These are phyloP conservation scores for Puffinus mauretanicus DNA, from an alignment of 2,113 vertebrate genomes.

Conservation along the genomic window DNA sequence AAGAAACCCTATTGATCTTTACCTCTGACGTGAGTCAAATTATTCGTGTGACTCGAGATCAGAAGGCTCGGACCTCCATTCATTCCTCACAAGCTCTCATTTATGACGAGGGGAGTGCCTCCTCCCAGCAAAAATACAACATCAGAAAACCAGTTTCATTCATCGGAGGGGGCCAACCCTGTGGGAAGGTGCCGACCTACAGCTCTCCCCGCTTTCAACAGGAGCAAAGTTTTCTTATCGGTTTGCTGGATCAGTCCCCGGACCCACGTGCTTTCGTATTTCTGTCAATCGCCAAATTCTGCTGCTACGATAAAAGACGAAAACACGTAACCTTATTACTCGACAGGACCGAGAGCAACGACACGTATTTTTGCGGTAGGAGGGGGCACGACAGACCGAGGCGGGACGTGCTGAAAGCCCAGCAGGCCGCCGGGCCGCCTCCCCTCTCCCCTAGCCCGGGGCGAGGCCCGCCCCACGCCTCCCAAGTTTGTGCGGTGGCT, in stretches of 20 bases:
- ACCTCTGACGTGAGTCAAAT: not conserved
- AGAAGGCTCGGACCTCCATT: constrained; percentile 10
- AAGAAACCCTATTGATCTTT: constrained; percentile 26
- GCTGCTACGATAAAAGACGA: fast-evolving
- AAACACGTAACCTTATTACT: fast-evolving
- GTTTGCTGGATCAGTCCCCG: not conserved
- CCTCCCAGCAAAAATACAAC: not conserved
- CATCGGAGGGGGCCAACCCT: not conserved
- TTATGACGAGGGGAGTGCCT: not conserved
- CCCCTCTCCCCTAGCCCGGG: not conserved
- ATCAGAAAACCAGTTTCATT: not conserved
- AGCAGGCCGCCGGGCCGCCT: not conserved
- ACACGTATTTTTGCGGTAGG: not conserved
- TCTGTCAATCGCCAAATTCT: not conserved
- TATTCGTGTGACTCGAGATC: constrained; percentile 5
- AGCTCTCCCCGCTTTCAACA: not conserved
- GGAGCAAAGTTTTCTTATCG: not conserved
- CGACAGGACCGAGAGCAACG: not conserved
- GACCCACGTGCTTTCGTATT: not conserved
- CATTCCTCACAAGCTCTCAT: not conserved
- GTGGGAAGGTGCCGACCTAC: constrained; percentile 11
- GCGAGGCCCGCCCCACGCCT: not conserved
- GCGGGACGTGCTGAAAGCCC: not conserved
- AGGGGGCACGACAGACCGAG: not conserved
- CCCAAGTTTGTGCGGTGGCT: constrained; percentile 9